A percentile compares a stretch with the other conserved stretches of the same genome.
Conservation (phyloP, 2,113 vertebrate genomes). For the Pelecanus crispus region DNA sequence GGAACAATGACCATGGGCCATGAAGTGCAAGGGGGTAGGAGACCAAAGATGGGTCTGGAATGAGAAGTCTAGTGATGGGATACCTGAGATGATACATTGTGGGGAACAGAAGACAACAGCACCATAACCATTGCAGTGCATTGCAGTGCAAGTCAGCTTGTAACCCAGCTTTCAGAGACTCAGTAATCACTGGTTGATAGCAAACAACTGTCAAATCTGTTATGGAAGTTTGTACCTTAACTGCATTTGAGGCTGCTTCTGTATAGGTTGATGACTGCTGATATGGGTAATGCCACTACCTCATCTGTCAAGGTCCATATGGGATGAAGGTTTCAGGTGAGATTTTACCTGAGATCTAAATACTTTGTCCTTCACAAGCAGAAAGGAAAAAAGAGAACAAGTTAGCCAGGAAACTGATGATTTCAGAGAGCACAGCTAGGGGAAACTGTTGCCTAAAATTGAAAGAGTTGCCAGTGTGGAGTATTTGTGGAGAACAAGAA, state of each 20-base stretch:
- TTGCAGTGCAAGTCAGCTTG: neutral
- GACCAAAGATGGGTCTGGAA: neutral
- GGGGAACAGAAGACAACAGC: neutral
- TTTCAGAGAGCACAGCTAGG: neutral
- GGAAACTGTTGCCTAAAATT: neutral
- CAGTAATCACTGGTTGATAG: neutral
- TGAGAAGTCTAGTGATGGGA: neutral
- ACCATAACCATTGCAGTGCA: neutral
- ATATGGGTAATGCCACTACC: neutral
- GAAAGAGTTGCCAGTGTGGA: neutral
- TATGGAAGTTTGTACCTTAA: neutral
- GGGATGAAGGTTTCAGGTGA: neutral
- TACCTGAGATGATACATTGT: neutral
- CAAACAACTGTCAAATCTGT: neutral
- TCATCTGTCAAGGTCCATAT: neutral
- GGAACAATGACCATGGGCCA: accelerated
- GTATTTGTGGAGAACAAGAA: neutral
- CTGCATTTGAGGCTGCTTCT: neutral
- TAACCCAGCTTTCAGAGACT: neutral
- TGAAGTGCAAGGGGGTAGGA: neutral
- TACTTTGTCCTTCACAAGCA: neutral
- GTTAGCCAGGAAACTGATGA: neutral
- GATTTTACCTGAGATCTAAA: neutral
- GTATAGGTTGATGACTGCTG: neutral
- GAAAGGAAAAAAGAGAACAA: neutral